A percentile compares a stretch with the other conserved stretches of the same genome.
Evolutionary conservation across 2,888 invertebrate genomes (phyloP).

Genomic region (Bedellia somnulentella): DNA sequence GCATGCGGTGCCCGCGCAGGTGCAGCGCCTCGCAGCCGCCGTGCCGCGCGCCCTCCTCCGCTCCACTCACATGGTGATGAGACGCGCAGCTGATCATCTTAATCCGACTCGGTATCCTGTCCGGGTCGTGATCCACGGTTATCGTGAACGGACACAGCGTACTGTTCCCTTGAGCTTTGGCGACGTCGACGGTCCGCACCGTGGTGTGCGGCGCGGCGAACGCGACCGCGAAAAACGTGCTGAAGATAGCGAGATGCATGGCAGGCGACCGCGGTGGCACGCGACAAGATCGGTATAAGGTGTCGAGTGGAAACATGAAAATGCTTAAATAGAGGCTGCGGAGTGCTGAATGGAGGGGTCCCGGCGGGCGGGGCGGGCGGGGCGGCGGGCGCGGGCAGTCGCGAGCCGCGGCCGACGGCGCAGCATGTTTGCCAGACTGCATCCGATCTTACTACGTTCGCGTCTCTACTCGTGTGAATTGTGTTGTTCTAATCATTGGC

Average conservation of each 20-base stretch:
- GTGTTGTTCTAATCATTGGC: no score
- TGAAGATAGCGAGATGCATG: conserved; percentile 5
- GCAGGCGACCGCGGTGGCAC: no score
- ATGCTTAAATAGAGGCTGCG: conserved; percentile 9
- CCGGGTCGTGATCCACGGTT: conserved; percentile 22
- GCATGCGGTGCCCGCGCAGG: conserved; percentile 18
- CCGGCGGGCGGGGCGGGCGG: conserved; percentile 8
- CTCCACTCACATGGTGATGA: not conserved
- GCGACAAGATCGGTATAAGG: not conserved
- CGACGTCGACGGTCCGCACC: conserved; percentile 22
- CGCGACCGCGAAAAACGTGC: conserved; percentile 12
- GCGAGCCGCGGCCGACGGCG: not conserved
- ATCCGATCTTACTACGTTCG: no score
- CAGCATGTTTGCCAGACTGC: no score
- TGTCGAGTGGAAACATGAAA: conserved; percentile 16
- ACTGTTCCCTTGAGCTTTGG: conserved; percentile 22
- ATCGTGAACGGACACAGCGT: conserved; percentile 40
- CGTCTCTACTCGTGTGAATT: no score
- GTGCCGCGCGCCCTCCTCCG: conserved; percentile 6
- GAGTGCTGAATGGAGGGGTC: conserved; percentile 2
- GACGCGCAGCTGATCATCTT: conserved; percentile 37
- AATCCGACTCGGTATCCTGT: conserved; percentile 36
- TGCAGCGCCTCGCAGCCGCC: not conserved
- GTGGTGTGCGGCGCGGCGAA: conserved; percentile 14
- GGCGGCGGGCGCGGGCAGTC: conserved; percentile 4